These are phyloP conservation scores for Procambarus virginalis DNA, from an alignment of 1,140 invertebrate genomes.

Conservation along the genomic window DNA sequence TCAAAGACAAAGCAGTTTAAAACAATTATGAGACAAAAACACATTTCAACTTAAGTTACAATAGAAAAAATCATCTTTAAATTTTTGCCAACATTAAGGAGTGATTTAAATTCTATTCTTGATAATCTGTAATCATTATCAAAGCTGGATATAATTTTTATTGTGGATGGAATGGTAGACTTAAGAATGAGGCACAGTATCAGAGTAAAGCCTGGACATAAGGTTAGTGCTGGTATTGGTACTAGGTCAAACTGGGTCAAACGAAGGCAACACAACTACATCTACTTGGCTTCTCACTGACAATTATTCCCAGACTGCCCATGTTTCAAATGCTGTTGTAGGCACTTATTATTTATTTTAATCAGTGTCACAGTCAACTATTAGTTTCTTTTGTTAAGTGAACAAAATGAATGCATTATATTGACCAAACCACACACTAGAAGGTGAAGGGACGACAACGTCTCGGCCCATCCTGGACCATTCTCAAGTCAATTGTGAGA, in stretches of 20 bases:
- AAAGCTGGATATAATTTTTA: background rate
- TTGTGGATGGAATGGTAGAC: background rate
- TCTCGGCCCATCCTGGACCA: too few species aligned
- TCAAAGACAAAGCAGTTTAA: background rate
- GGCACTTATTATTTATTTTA: slow-evolving; percentile 1
- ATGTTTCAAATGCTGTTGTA: slow-evolving; percentile 11
- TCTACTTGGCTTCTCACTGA: slow-evolving; percentile 35
- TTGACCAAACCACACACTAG: too few species aligned
- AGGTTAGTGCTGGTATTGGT: slow-evolving; percentile 29
- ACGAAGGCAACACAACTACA: slow-evolving; percentile 30
- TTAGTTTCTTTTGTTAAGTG: too few species aligned
- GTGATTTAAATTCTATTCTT: background rate
- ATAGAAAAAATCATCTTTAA: background rate
- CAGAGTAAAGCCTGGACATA: background rate
- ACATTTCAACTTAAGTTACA: background rate
- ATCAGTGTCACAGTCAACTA: too few species aligned
- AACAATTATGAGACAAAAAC: background rate
- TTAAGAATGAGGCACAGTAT: background rate
- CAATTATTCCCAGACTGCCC: slow-evolving; percentile 29
- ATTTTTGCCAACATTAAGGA: too few species aligned
- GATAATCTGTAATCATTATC: background rate
- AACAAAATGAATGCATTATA: too few species aligned
- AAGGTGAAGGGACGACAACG: too few species aligned
- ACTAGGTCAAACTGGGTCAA: slow-evolving; percentile 31
- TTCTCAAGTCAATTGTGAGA: too few species aligned